Base-by-base conservation (phyloP, 1,140 invertebrate genomes). In the Polypedilum pembai region DNA sequence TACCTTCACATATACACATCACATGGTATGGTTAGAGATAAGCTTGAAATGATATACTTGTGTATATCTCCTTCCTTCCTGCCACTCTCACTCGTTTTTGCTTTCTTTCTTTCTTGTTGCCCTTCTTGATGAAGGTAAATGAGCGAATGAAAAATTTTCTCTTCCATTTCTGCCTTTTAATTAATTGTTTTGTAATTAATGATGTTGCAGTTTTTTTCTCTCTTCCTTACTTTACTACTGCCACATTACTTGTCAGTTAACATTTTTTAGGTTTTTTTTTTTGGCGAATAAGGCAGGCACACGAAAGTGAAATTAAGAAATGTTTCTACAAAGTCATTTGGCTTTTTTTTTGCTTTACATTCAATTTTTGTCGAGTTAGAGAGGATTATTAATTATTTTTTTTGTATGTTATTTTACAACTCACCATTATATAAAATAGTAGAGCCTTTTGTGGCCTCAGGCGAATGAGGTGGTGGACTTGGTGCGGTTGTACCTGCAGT, bases 401-500 rank as follows among this genome's bases (percentile, higher is more conserved):
- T 20, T 75, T 20, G 69, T 40, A 75, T 74, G 74, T 63, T 41
- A 75, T 73, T 20, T 69, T 40, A 10, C 0, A 21, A 82, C 85
- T 86, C 80, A 89, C 88, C 88, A 76, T 89, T 88, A 80, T 89
- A 89, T 78, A 89, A 84, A 77, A 88, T 80, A 73, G 84, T 85
- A 75, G 87, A 78, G 80, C 87, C 80, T 82, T 87, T 79, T 69
- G 81, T 82, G 74, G 81, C 81, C 77, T 82, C 81, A 45, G 85
- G 85, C 73, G 84, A 85, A 75, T 88, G 86, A 8, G 89, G 89
- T 7, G 89, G 89, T 73, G 89, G 89, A 82, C 88, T 89, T n/a
- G 89, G 89, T 12, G 89, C 89, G 63, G 89, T 90, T 66, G 89
- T 86, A 75, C 88, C 89, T 56, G 88, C 89, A 75, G 89, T 90